phyloP scores from a whole-genome alignment of 92 coral and sea anemone species.

The Desmophyllum pertusum region DNA sequence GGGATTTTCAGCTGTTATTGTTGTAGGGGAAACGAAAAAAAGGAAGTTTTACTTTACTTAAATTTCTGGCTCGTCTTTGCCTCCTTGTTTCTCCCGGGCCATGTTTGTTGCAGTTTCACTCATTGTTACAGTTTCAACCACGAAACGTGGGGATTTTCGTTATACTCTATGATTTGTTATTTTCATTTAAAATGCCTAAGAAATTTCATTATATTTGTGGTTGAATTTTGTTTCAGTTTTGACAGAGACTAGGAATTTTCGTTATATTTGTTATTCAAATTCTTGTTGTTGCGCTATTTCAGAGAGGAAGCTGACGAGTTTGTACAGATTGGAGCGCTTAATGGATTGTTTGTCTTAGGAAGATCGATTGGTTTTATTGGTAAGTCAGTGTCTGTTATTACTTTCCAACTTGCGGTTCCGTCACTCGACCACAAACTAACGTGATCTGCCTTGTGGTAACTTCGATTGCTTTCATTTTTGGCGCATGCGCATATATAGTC shows the following conservation, averaged over 20 bases:
- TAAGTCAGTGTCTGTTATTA: constrained; percentile 40
- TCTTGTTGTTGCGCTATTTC: not conserved
- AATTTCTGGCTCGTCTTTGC: not conserved
- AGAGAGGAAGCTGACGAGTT: constrained; percentile 98
- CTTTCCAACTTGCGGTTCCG: not conserved
- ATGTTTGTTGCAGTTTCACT: not conserved
- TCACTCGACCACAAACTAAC: no score
- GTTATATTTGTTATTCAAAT: not conserved
- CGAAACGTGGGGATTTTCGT: no score
- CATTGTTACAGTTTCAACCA: not conserved
- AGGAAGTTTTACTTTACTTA: not conserved
- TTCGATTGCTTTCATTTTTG: not conserved
- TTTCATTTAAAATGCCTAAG: no score
- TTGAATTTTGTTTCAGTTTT: no score
- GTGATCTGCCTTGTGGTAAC: not conserved
- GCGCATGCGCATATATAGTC: not conserved
- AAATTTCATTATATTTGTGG: not conserved
- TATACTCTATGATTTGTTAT: not conserved
- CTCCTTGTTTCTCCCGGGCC: not conserved
- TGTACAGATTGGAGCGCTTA: constrained; percentile 91
- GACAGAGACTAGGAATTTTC: not conserved
- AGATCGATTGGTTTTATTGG: constrained; percentile 99
- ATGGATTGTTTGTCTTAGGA: constrained; percentile 95
- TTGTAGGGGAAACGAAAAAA: not conserved
- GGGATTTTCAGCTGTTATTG: not conserved